Percentiles rank a stretch among this genome's conserved stretches.
Conservation (phyloP, 2,113 vertebrate species). For the Cyanoramphus novaezelandiae region DNA sequence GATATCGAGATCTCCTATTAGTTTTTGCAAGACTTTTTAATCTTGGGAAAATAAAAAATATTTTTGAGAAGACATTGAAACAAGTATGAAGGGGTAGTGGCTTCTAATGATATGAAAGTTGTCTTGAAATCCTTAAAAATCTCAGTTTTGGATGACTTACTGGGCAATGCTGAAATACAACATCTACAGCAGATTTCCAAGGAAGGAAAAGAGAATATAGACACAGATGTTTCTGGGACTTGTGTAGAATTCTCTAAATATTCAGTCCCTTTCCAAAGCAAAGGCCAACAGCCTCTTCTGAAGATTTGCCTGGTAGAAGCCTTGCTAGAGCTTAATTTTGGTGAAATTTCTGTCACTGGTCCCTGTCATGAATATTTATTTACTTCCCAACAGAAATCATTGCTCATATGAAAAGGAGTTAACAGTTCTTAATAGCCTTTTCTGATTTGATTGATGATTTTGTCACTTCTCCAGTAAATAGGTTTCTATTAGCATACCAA, state of each 20-base stretch:
- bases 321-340: conserved; percentile 63
- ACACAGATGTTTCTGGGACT: not conserved
- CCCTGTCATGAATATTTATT: conserved; percentile 84
- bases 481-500: conserved; percentile 82
- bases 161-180: not conserved
- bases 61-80: not conserved
- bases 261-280: not conserved
- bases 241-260: not conserved
- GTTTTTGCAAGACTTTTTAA: not conserved
- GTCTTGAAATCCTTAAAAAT: not conserved
- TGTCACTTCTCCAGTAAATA: conserved; percentile 85
- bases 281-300: not conserved
- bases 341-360: conserved; percentile 76
- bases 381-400: conserved; percentile 82
- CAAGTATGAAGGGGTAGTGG: accelerated
- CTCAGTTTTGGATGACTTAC: not conserved
- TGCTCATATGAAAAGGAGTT: conserved; percentile 85
- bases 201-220: not conserved
- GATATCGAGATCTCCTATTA: not conserved
- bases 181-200: not conserved
- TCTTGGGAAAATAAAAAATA: not conserved
- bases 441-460: conserved; percentile 87
- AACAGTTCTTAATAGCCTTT: conserved; percentile 84
- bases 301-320: conserved; percentile 3
- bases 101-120: not conserved